These are phyloP conservation scores for Serranus cabrilla DNA, from an alignment of 2,797 vertebrate species.

Conservation along the genomic window DNA sequence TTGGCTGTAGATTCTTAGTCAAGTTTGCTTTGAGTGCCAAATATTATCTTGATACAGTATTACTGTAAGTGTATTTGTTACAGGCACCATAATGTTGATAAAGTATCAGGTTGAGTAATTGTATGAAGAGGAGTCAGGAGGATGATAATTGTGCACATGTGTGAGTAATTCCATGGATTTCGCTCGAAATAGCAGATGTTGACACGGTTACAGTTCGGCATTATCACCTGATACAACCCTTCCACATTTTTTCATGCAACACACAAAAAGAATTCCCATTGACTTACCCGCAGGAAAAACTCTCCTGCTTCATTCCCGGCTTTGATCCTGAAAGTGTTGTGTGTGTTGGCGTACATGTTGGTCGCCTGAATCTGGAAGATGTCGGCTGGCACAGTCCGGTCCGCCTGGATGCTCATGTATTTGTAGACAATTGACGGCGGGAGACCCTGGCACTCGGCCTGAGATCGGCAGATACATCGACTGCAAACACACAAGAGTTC, in stretches of 20 bases:
- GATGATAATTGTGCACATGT: conserved; percentile 1
- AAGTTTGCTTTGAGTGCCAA: background rate
- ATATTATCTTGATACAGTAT: background rate
- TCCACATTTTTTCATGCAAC: background rate
- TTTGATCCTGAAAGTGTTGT: conserved; percentile 97
- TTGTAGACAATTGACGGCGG: conserved; percentile 94
- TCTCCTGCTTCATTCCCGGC: conserved; percentile 95
- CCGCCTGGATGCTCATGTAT: conserved; percentile 97
- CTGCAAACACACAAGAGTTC: conserved; percentile 80
- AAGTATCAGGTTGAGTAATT: background rate
- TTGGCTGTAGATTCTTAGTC: background rate
- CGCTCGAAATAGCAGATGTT: conserved; percentile 7
- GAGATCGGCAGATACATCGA: conserved; percentile 92
- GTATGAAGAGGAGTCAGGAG: background rate
- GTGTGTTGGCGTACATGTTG: conserved; percentile 93
- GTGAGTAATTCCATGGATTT: background rate
- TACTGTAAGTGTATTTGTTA: conserved; percentile 3
- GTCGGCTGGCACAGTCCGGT: conserved; percentile 91
- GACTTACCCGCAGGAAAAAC: conserved; percentile 88
- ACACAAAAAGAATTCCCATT: conserved; percentile 56
- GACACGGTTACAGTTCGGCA: background rate
- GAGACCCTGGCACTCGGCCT: conserved; percentile 86
- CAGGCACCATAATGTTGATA: background rate
- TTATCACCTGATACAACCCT: conserved; percentile 1
- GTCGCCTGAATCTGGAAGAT: conserved; percentile 99